Evolutionary conservation across 37 sponge, comb jelly and placozoan species (phyloP).

Genomic region (Lycopodina hypogea): DNA sequence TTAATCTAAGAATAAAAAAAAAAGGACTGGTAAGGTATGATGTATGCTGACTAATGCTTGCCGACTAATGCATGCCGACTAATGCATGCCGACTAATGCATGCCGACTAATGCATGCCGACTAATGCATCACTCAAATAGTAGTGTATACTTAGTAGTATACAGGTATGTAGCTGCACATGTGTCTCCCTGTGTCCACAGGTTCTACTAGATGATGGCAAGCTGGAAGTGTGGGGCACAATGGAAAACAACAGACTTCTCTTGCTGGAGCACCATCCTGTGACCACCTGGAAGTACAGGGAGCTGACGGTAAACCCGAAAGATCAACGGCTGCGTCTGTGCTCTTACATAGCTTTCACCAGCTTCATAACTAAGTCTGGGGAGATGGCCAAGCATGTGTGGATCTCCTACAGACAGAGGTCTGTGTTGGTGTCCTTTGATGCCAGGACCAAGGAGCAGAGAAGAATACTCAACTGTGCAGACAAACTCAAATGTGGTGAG

Average conservation of each 20-base stretch:
- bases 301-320: constrained; percentile 7
- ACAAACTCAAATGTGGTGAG: constrained; percentile 35
- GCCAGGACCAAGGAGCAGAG: constrained; percentile 44
- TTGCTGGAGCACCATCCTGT: constrained; percentile 22
- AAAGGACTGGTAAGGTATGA: no score
- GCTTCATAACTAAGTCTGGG: constrained; percentile 34
- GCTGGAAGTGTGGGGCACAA: constrained; percentile 71
- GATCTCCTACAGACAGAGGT: constrained; percentile 51
- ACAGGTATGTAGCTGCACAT: no score
- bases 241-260: constrained; percentile 44
- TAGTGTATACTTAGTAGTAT: no score
- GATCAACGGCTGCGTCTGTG: constrained; percentile 27
- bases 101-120: no score
- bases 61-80: no score
- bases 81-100: no score
- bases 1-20: no score
- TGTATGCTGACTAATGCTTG: no score
- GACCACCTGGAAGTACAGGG: constrained; percentile 1
- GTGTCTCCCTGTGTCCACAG: no score
- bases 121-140: no score
- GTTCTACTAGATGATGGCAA: not conserved
- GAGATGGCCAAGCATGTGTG: constrained; percentile 32
- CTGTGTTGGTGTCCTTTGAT: constrained; percentile 54
- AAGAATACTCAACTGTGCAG: constrained; percentile 23
- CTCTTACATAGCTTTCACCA: constrained; percentile 39